These are phyloP conservation scores for Laticauda colubrina DNA, from an alignment of 2,113 vertebrate genomes.

Conservation along the genomic window DNA sequence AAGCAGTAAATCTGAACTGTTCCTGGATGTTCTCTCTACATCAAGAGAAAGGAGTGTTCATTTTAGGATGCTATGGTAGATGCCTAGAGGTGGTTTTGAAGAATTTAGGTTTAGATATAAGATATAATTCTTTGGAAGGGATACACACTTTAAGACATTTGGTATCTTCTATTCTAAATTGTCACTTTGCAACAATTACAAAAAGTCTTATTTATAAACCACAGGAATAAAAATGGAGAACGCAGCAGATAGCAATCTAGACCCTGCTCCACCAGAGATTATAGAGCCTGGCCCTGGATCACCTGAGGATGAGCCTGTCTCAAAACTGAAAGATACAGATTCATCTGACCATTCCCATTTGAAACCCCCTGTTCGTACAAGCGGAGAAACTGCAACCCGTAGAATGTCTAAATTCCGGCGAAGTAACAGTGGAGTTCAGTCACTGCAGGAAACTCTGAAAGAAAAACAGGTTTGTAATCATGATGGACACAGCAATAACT, in stretches of 20 bases:
- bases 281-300: not conserved
- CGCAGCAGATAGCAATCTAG: not conserved
- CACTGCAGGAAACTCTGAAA: constrained; percentile 67
- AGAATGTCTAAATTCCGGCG: constrained; percentile 47
- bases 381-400: not conserved
- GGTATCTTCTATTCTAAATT: not conserved
- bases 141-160: not conserved
- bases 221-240: constrained; percentile 50
- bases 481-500: not conserved
- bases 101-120: not conserved
- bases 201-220: not conserved
- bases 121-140: not conserved
- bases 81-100: not conserved
- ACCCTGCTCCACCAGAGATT: not conserved
- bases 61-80: not conserved
- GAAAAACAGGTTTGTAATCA: constrained; percentile 70
- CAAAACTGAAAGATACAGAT: not conserved
- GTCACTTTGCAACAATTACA: not conserved
- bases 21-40: too few species aligned
- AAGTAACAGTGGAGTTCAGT: constrained; percentile 50
- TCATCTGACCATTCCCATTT: fast-evolving
- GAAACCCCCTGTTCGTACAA: not conserved
- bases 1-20: not conserved
- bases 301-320: not conserved
- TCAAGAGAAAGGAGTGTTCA: too few species aligned